Percentiles rank a stretch among this genome's conserved stretches.
Conservation (phyloP, 1,140 invertebrate species). For the Drosophila lacteicornis region DNA sequence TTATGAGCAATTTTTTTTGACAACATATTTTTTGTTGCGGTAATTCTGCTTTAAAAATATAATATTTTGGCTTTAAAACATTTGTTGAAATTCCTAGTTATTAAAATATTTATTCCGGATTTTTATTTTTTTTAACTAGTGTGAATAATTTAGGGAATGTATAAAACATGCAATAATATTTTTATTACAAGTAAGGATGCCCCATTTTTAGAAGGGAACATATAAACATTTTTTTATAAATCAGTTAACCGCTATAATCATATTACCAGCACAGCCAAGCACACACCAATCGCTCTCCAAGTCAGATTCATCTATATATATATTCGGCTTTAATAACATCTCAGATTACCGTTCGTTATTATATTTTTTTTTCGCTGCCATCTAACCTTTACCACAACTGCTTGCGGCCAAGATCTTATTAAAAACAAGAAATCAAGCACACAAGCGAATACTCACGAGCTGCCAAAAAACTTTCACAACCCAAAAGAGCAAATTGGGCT, state of each 20-base stretch:
- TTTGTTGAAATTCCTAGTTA: too few relatives aligned
- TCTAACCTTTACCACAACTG: conserved; percentile 65
- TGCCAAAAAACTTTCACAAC: conserved; percentile 69
- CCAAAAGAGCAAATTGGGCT: conserved; percentile 57
- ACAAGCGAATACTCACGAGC: conserved; percentile 29
- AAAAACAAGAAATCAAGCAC: conserved; percentile 50
- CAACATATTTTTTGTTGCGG: too few relatives aligned
- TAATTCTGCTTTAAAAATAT: too few relatives aligned
- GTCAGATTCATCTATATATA: conserved; percentile 3
- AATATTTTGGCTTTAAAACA: too few relatives aligned
- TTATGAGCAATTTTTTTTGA: too few relatives aligned
- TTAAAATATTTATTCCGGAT: too few relatives aligned
- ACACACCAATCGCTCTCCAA: conserved; percentile 1
- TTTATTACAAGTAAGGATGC: neutral
- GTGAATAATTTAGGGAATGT: too few relatives aligned
- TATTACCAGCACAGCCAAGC: conserved; percentile 4
- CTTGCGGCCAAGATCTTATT: conserved; percentile 74
- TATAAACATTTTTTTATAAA: neutral
- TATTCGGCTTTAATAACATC: conserved; percentile 35
- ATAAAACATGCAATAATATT: too few relatives aligned
- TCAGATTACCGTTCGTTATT: conserved; percentile 46
- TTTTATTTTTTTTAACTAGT: too few relatives aligned
- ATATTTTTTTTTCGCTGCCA: conserved; percentile 21
- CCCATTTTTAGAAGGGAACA: neutral
- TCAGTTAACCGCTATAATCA: neutral